phyloP scores from a whole-genome alignment of 2,888 invertebrate genomes.

The Graphium colonna region DNA sequence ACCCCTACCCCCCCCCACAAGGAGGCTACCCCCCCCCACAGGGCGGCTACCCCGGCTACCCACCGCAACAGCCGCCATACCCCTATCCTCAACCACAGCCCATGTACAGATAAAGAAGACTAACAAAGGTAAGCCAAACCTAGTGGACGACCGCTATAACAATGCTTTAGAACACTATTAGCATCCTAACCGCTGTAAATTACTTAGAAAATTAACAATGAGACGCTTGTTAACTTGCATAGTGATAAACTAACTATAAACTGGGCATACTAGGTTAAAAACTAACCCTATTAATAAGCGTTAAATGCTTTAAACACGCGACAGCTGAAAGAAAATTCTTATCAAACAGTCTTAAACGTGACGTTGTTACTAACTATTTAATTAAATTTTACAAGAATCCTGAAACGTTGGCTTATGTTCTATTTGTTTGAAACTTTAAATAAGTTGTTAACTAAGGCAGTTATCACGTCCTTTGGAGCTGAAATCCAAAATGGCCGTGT shows the following conservation, averaged over 20 bases:
- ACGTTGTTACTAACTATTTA: constrained; percentile 1
- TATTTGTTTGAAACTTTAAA: not conserved
- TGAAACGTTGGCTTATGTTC: not conserved
- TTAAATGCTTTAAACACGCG: constrained; percentile 14
- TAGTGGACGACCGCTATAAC: constrained; percentile 48
- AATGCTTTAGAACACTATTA: constrained; percentile 9
- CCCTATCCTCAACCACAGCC: constrained; percentile 30
- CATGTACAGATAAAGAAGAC: constrained; percentile 47
- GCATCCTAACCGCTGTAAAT: not conserved
- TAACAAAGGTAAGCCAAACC: constrained; percentile 34
- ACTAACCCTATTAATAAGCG: constrained; percentile 8
- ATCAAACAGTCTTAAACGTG: constrained; percentile 3
- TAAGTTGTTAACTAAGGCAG: not conserved
- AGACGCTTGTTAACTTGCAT: not conserved
- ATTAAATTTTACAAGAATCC: not conserved
- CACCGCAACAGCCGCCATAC: constrained; percentile 27
- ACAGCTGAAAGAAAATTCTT: constrained; percentile 3
- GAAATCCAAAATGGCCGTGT: too few relatives aligned
- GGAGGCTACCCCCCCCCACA: constrained; percentile 49
- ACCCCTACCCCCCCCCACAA: constrained; percentile 49
- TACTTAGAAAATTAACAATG: constrained; percentile 4
- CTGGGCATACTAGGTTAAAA: not conserved
- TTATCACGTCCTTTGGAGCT: too few relatives aligned
- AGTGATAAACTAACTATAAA: not conserved
- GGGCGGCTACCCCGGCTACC: constrained; percentile 38